phyloP scores from a whole-genome alignment of 2,888 invertebrate genomes.

The Caprella mutica region DNA sequence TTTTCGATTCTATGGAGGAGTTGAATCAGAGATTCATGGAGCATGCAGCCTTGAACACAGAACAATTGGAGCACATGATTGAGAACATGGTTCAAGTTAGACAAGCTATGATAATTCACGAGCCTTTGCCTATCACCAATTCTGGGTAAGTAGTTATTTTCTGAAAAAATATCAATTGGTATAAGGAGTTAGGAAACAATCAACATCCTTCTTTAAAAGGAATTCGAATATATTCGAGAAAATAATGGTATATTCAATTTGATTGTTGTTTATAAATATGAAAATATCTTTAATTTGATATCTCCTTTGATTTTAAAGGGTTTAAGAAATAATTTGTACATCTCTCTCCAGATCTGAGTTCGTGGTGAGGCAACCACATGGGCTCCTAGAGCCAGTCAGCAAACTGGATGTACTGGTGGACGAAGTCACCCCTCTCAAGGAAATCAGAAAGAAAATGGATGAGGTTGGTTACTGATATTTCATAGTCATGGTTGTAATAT shows the following conservation, averaged over 20 bases:
- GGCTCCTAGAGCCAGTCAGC: conserved; percentile 42
- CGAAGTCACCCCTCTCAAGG: conserved; percentile 71
- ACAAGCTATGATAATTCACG: conserved; percentile 5
- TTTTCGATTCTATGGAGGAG: conserved; percentile 2
- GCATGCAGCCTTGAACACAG: conserved; percentile 5
- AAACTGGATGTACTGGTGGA: conserved; percentile 69
- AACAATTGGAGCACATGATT: conserved; percentile 8
- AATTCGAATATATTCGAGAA: too few relatives aligned
- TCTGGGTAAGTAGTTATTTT: too few relatives aligned
- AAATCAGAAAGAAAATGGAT: conserved; percentile 79
- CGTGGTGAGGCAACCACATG: too few relatives aligned
- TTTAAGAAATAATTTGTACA: too few relatives aligned
- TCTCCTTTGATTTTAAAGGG: too few relatives aligned
- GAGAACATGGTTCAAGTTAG: conserved; percentile 9
- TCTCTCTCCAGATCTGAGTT: too few relatives aligned
- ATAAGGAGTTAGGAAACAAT: too few relatives aligned
- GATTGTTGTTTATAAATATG: too few relatives aligned
- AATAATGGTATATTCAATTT: too few relatives aligned
- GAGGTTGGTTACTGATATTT: conserved; percentile 42
- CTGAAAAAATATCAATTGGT: too few relatives aligned
- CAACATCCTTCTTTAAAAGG: too few relatives aligned
- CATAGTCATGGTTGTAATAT: not conserved
- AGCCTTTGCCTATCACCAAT: not conserved
- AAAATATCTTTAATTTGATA: too few relatives aligned
- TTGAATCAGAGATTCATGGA: not conserved